A percentile compares a stretch with the other conserved stretches of the same genome.
Conservation (phyloP, 2,888 invertebrate genomes). For the Ochlodes sylvanus region DNA sequence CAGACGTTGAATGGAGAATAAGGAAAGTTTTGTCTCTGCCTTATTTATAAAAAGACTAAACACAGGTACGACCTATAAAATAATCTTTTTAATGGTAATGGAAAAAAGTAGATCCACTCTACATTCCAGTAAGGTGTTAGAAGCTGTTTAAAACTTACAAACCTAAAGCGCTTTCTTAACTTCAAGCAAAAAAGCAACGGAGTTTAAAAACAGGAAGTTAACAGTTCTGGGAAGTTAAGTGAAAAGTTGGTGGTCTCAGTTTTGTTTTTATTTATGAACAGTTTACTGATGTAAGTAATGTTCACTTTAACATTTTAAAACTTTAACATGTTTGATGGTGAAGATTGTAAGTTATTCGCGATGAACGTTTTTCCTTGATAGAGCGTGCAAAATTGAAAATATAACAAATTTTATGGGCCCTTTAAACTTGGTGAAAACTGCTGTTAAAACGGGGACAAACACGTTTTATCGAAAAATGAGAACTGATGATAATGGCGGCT, state of each 20-base stretch:
- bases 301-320: slow-evolving; percentile 57
- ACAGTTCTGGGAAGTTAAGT: slow-evolving; percentile 80
- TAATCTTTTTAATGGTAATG: slow-evolving; percentile 46
- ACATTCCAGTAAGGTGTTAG: slow-evolving; percentile 69
- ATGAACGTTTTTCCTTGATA: slow-evolving; percentile 42
- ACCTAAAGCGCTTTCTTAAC: slow-evolving; percentile 71
- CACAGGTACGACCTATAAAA: slow-evolving; percentile 26
- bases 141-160: slow-evolving; percentile 78
- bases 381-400: slow-evolving; percentile 62
- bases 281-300: slow-evolving; percentile 62
- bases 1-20: no score
- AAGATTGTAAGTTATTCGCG: slow-evolving; percentile 39
- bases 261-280: slow-evolving; percentile 73
- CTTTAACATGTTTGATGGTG: slow-evolving; percentile 36
- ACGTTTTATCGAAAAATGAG: slow-evolving; percentile 81
- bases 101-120: slow-evolving; percentile 48
- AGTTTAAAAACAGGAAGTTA: slow-evolving; percentile 80
- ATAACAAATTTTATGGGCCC: slow-evolving; percentile 71
- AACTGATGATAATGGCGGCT: slow-evolving; percentile 79
- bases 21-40: no score
- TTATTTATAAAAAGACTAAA: background rate
- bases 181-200: slow-evolving; percentile 68
- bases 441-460: slow-evolving; percentile 75
- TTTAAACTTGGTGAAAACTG: slow-evolving; percentile 70
- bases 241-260: slow-evolving; percentile 74